phyloP scores from a whole-genome alignment of 2,113 vertebrate genomes.

The Tachuris rubrigastra region DNA sequence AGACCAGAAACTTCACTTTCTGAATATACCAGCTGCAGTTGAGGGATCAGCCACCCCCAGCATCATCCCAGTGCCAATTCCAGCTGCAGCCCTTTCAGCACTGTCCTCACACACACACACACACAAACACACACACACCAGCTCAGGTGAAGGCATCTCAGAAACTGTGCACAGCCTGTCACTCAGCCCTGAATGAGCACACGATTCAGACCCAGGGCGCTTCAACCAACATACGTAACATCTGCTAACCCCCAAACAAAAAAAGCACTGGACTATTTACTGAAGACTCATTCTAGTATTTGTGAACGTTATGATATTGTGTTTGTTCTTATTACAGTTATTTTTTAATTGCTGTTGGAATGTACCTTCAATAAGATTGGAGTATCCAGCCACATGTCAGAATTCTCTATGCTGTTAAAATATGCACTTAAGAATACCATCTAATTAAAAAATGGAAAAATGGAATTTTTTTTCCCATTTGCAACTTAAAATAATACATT shows the following conservation, averaged over 20 bases:
- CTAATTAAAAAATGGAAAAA: neutral
- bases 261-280: neutral
- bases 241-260: neutral
- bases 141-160: neutral
- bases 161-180: accelerated
- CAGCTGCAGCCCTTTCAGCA: neutral
- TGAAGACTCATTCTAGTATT: neutral
- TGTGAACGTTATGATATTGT: neutral
- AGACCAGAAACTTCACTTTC: neutral
- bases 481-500: neutral
- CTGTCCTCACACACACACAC: accelerated
- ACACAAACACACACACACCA: accelerated
- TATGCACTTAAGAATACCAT: neutral
- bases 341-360: neutral
- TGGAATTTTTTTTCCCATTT: neutral
- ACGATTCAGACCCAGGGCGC: no score
- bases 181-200: accelerated
- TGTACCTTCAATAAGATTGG: neutral
- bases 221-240: neutral
- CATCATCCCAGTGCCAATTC: neutral
- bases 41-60: neutral
- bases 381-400: neutral
- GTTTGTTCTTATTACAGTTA: neutral
- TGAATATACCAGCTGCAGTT: neutral
- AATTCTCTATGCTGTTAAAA: neutral